Conservation (phyloP, 2,797 vertebrate genomes). For the Hemitrygon akajei region DNA sequence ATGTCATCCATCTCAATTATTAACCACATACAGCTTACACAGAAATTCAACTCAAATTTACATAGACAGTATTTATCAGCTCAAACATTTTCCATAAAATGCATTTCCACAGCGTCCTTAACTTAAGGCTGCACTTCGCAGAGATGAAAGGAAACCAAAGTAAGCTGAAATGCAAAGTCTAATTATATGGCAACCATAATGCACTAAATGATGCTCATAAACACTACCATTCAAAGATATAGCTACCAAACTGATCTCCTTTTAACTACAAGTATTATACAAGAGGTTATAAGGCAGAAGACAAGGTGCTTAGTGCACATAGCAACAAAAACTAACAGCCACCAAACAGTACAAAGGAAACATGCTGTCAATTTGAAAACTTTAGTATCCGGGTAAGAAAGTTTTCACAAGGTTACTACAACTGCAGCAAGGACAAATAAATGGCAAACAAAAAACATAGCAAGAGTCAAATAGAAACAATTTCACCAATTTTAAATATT, state of each 20-base stretch:
- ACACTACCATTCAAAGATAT: neutral
- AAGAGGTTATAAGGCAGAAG: neutral
- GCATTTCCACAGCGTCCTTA: neutral
- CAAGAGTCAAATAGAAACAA: neutral
- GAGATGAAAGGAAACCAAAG: neutral
- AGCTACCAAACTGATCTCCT: neutral
- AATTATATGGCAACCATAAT: conserved; percentile 13
- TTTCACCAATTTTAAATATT: too few species aligned
- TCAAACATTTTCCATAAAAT: neutral
- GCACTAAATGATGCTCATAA: neutral
- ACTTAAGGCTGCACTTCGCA: neutral
- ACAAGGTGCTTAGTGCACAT: neutral
- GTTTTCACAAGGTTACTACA: neutral
- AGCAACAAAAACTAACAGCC: neutral
- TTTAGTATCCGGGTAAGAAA: neutral
- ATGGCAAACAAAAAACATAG: neutral
- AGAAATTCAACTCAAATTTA: neutral
- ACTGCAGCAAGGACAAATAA: neutral
- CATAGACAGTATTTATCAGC: neutral
- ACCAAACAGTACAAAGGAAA: neutral
- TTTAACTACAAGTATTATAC: too few species aligned
- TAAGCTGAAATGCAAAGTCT: neutral
- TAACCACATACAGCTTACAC: neutral
- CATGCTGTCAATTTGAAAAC: neutral
- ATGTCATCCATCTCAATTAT: neutral